These are phyloP conservation scores for Ladona fulva DNA, from an alignment of 1,140 invertebrate species.

Conservation along the genomic window DNA sequence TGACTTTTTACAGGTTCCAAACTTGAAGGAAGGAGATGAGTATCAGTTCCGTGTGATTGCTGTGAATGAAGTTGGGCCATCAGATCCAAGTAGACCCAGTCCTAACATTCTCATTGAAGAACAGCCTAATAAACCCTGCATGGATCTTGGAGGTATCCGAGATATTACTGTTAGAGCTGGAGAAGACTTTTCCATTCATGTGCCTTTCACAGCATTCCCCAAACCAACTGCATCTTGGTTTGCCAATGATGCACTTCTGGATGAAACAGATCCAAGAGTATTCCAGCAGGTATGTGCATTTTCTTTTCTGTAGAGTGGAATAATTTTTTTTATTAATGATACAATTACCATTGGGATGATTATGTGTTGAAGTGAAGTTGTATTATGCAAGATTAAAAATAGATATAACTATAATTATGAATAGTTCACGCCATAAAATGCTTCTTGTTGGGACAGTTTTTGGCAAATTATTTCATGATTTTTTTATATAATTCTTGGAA, in stretches of 20 bases:
- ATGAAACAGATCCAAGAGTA: conserved; percentile 63
- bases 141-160: conserved; percentile 83
- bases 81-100: conserved; percentile 85
- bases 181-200: conserved; percentile 92
- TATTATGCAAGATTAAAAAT: too few species aligned
- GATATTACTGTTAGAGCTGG: conserved; percentile 96
- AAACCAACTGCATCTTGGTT: conserved; percentile 91
- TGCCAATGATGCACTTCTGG: conserved; percentile 68
- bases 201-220: conserved; percentile 91
- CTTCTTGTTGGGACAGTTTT: too few species aligned
- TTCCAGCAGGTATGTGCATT: conserved; percentile 51
- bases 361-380: too few species aligned
- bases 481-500: neutral
- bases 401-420: too few species aligned
- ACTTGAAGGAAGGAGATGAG: conserved; percentile 86
- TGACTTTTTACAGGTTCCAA: conserved; percentile 57
- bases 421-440: too few species aligned
- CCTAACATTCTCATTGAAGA: conserved; percentile 79
- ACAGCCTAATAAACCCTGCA: conserved; percentile 90
- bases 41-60: conserved; percentile 94
- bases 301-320: too few species aligned
- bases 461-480: neutral
- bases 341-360: too few species aligned
- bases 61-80: conserved; percentile 89
- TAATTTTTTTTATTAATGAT: too few species aligned